These are phyloP conservation scores for Scolopax bukidnonensis DNA, from an alignment of 2,797 vertebrate species.

Conservation along the genomic window DNA sequence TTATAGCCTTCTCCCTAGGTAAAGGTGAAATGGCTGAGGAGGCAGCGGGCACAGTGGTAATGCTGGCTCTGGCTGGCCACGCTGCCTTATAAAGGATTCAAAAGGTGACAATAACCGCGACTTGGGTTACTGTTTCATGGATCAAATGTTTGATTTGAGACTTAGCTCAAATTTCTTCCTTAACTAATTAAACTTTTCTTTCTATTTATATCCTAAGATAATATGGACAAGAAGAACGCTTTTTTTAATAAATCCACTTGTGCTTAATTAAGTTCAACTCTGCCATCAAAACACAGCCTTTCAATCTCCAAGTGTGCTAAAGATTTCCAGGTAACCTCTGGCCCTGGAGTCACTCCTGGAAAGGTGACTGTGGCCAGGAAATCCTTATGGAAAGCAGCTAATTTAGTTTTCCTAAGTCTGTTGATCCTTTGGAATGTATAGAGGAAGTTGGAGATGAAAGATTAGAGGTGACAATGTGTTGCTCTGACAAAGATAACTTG, in stretches of 20 bases:
- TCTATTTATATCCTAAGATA: conserved; percentile 82
- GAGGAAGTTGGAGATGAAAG: neutral
- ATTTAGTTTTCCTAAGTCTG: neutral
- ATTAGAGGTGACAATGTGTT: neutral
- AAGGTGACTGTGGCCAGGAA: neutral
- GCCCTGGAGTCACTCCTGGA: neutral
- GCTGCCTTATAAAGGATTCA: conserved; percentile 89
- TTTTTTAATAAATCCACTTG: conserved; percentile 35
- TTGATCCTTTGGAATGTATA: neutral
- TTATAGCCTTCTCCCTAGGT: conserved; percentile 49
- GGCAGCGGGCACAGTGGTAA: conserved; percentile 51
- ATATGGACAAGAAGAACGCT: conserved; percentile 30
- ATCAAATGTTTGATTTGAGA: conserved; percentile 86
- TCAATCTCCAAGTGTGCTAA: neutral
- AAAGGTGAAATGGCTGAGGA: conserved; percentile 45
- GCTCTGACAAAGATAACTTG: neutral
- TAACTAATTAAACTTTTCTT: conserved; percentile 86
- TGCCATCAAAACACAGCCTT: neutral
- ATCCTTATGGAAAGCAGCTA: neutral
- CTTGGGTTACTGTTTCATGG: conserved; percentile 88
- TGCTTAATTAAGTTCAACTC: conserved; percentile 25
- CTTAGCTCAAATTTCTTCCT: conserved; percentile 87
- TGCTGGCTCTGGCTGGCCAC: conserved; percentile 68
- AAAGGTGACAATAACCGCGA: conserved; percentile 83
- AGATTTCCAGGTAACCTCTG: neutral